phyloP scores from a whole-genome alignment of 2,888 invertebrate genomes.

The Idaea biselata region DNA sequence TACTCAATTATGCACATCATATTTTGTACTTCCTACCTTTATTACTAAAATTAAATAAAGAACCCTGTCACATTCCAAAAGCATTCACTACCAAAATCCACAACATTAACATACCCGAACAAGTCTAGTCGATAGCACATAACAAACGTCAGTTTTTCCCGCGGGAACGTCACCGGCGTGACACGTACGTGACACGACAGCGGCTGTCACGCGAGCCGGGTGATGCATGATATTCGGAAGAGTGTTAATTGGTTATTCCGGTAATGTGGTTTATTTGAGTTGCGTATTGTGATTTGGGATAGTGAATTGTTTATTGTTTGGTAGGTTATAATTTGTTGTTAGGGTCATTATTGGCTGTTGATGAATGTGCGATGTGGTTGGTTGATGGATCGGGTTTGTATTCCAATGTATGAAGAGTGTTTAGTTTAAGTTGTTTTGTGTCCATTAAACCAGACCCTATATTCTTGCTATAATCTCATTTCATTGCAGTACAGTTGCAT shows the following conservation, averaged over 20 bases:
- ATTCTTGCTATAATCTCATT: too few relatives aligned
- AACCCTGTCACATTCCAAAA: neutral
- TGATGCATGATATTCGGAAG: conserved; percentile 16
- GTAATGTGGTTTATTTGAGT: conserved; percentile 13
- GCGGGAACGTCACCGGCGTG: conserved; percentile 30
- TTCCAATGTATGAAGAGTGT: too few relatives aligned
- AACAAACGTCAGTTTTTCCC: conserved; percentile 33
- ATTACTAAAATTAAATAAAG: neutral
- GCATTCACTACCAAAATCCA: neutral
- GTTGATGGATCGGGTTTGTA: neutral
- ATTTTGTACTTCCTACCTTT: neutral
- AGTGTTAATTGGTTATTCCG: conserved; percentile 13
- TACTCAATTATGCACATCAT: too few relatives aligned
- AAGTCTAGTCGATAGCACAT: conserved; percentile 20
- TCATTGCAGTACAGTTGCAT: too few relatives aligned
- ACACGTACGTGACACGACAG: conserved; percentile 34
- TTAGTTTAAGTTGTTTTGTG: too few relatives aligned
- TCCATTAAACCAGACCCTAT: too few relatives aligned
- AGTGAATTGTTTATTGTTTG: neutral
- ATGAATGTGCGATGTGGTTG: neutral
- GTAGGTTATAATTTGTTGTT: neutral
- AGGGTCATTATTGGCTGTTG: neutral
- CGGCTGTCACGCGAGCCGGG: conserved; percentile 40
- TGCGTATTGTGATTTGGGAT: neutral
- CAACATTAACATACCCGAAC: neutral